A percentile compares a stretch with the other conserved stretches of the same genome.
Evolutionary conservation across 92 coral and sea anemone genomes (phyloP).

Genomic region (Porites rus): DNA sequence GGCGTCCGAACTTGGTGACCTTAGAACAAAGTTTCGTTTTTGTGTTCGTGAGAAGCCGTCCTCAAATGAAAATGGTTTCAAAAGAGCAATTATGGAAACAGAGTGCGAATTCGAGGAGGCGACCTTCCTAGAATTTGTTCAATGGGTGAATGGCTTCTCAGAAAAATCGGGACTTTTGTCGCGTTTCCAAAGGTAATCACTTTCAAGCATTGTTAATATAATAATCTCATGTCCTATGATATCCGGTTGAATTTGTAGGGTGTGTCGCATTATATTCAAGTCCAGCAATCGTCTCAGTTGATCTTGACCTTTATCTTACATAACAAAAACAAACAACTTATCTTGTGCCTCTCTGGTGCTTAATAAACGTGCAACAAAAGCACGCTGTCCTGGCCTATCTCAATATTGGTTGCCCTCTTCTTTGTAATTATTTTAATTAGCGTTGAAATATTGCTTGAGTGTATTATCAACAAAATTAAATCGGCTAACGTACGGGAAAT

Average conservation of each 20-base stretch:
- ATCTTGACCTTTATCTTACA: conserved; percentile 37
- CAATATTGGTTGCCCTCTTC: conserved; percentile 19
- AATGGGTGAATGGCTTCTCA: conserved; percentile 79
- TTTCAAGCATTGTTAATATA: too few species aligned
- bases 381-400: background rate
- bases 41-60: conserved; percentile 60
- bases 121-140: conserved; percentile 76
- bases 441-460: conserved; percentile 38
- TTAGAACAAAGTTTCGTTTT: conserved; percentile 83
- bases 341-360: background rate
- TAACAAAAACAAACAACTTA: conserved; percentile 48
- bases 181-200: conserved; percentile 74
- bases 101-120: conserved; percentile 87
- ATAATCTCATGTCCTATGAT: too few species aligned
- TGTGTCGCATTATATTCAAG: conserved; percentile 32
- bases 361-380: conserved; percentile 17
- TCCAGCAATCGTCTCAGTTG: conserved; percentile 12
- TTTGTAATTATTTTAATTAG: conserved; percentile 1
- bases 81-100: conserved; percentile 81
- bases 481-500: conserved; percentile 14
- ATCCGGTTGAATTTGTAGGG: background rate
- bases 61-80: conserved; percentile 38
- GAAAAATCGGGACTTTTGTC: conserved; percentile 68
- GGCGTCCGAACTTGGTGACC: conserved; percentile 69
- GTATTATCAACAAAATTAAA: background rate